Evolutionary conservation across 2,113 vertebrate species (phyloP).

Genomic region (Neofelis nebulosa): DNA sequence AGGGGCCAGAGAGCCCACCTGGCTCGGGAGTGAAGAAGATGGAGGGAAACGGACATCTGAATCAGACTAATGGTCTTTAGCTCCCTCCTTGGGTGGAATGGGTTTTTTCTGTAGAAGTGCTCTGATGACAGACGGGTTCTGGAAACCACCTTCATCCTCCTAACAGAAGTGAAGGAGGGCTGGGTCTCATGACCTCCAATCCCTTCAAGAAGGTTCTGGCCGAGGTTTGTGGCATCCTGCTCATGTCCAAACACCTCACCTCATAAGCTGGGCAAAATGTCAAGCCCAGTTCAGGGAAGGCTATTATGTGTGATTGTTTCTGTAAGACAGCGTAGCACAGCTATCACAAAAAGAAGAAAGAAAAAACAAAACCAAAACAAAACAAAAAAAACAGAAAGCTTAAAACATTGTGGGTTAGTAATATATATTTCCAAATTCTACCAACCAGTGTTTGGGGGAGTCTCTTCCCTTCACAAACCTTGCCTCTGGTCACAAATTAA

Average conservation of each 20-base stretch:
- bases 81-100: neutral
- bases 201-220: neutral
- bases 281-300: neutral
- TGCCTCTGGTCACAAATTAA: neutral
- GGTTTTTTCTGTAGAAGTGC: neutral
- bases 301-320: neutral
- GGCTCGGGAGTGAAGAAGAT: neutral
- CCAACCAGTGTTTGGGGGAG: no score
- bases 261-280: neutral
- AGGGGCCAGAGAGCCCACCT: neutral
- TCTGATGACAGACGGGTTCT: neutral
- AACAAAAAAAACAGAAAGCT: neutral
- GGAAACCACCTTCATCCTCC: neutral
- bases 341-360: neutral
- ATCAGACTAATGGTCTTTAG: neutral
- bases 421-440: neutral
- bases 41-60: neutral
- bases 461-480: neutral
- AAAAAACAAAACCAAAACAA: neutral
- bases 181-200: neutral
- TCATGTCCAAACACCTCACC: no score
- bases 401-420: neutral
- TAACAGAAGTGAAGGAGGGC: neutral
- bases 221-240: rapidly evolving
- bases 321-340: neutral